Base-by-base conservation (phyloP, 2,113 vertebrate species). In the Prietella phreatophila region DNA sequence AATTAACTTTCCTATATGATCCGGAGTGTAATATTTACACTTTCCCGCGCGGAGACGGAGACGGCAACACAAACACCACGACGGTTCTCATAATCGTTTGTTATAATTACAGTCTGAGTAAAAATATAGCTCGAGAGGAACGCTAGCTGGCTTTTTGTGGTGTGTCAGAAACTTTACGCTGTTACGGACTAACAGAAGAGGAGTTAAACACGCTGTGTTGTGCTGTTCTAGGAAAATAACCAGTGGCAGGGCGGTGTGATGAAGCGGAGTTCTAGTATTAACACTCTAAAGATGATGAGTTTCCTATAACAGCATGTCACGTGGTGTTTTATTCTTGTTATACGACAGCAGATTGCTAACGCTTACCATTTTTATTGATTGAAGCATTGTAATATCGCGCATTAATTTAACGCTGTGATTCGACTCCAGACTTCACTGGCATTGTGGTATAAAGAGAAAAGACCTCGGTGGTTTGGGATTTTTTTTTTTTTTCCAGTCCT, bases 1-100 rank as follows among this genome's bases (percentile, higher is more conserved):
- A 75, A 61, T 84, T 86, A 84, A 84, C 61, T 69, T 42, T 47
- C n/a, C 42, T 88, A 81, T 83, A 80, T 53, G 33, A 81, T 82
- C 33, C 75, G 22, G 63, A 39, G 63, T 60, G 11, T 14, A 86
- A 56, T 73, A 85, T 85, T 71, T 75, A 33, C 19, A 0, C 13
- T 58, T 53, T 58, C 60, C 20, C 58, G 58, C 9, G 13, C 17
- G 36, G 80, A 82, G 56, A 20, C 58, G 8, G 19, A 82, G 56
- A 20, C 58, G 8, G 30, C 30, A 39, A 82, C 20, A 42, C 30
- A 39, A 25, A 27, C 56, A 82, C 56, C 9, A 6, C 1, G 7
- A 25, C 4, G 19, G 0, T 60, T 25, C 25, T 36, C 19, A 14
- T 4, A 39, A 60, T 22, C 10, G 11, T 47, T 25, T 27, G 50